These are phyloP conservation scores for Pharmacophagus antenor DNA, from an alignment of 2,888 invertebrate genomes.

Conservation along the genomic window DNA sequence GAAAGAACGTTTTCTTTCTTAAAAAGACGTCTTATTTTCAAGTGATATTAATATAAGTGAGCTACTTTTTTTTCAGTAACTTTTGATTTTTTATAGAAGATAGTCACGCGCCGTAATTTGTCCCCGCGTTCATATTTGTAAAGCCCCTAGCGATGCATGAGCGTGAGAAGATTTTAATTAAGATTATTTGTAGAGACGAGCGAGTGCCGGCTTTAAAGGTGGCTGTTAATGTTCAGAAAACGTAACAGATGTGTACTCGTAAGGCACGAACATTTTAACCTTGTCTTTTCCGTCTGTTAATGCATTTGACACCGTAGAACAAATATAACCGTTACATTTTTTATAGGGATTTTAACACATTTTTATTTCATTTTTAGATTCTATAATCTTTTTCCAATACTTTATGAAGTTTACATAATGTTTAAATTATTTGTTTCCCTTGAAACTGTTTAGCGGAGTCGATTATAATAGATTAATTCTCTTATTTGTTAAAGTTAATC, in stretches of 20 bases:
- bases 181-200: constrained; percentile 69
- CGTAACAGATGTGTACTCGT: constrained; percentile 65
- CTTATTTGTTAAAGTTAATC: too few relatives aligned
- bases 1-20: neutral
- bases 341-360: too few relatives aligned
- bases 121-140: constrained; percentile 53
- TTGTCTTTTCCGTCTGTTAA: neutral
- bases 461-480: too few relatives aligned
- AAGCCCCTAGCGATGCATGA: constrained; percentile 50
- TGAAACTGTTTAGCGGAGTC: too few relatives aligned
- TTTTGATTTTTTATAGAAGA: constrained; percentile 8
- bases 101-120: constrained; percentile 41
- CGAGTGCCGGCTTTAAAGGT: constrained; percentile 47
- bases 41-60: neutral
- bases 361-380: too few relatives aligned
- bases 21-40: neutral
- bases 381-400: too few relatives aligned
- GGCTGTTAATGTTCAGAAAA: constrained; percentile 70
- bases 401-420: too few relatives aligned
- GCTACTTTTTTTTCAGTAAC: neutral
- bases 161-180: constrained; percentile 75
- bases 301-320: neutral
- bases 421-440: too few relatives aligned
- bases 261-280: constrained; percentile 32
- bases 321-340: neutral